Base-by-base conservation (phyloP, 2,797 vertebrate species). In the Labroides dimidiatus region DNA sequence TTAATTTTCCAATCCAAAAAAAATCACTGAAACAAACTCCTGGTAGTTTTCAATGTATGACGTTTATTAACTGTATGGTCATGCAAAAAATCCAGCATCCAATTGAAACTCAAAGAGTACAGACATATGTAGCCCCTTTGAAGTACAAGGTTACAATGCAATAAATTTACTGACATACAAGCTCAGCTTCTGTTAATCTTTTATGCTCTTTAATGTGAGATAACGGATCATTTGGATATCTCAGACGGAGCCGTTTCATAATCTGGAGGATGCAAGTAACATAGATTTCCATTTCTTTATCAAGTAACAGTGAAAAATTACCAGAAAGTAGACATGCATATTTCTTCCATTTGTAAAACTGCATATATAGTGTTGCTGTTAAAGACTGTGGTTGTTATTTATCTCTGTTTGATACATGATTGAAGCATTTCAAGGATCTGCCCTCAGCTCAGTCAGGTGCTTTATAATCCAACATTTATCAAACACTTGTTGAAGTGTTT, bases 1-100 rank as follows among this genome's bases (percentile, higher is more conserved):
- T 33, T 33, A 33, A 33, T 33, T 33, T 33, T 9, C 30, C 30
- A 33, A 33, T 33, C 30, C 5, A 96, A 95, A 92, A 93, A 95
- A 94, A 95, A 96, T 95, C 94, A 96, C 95, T 94, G 94, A 97
- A 88, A 87, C 91, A 91, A 95, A 95, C 95, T 96, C 93, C 78
- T 89, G 93, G 92, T 89, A 93, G n/a, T 96, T 95, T 94, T 84
- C 90, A 36, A 92, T 92, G 94, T 94, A 95, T 95, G 92, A 91
- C 93, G 95, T 96, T 96, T 96, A 95, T 96, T 97, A 94, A 95
- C 95, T 95, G 92, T 95, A 96, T 95, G 86, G 87, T 96, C 97
- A 99, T 99, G 97, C 97, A 91, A 99, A 98, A 49, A 90, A 84
- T 96, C 96, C 96, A 97, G 96, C 97, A 97, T 97, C 96, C 96